A percentile compares a stretch with the other conserved stretches of the same genome.
phyloP scores from a whole-genome alignment of 2,888 invertebrate species.

The Xanthorhoe spadicearia region DNA sequence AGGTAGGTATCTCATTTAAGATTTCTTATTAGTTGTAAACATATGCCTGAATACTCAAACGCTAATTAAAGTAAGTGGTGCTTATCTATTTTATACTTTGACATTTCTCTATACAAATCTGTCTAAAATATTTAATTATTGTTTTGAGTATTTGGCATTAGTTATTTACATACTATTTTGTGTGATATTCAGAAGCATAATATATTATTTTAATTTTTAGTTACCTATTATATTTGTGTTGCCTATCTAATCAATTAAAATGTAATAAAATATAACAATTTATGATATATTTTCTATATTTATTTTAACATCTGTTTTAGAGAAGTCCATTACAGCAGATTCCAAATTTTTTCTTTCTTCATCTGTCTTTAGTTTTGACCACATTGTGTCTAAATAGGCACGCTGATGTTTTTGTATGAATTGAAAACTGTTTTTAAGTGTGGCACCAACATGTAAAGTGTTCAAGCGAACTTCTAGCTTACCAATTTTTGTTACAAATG shows the following conservation, averaged over 20 bases:
- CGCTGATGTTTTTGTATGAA: constrained; percentile 89
- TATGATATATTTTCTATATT: constrained; percentile 73
- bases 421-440: constrained; percentile 91
- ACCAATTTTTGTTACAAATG: constrained; percentile 88
- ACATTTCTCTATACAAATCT: too few relatives aligned
- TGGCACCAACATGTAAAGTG: constrained; percentile 90
- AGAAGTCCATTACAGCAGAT: constrained; percentile 76
- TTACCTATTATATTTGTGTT: not conserved
- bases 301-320: constrained; percentile 75
- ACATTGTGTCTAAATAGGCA: constrained; percentile 86
- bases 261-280: constrained; percentile 22
- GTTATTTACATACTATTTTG: not conserved
- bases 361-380: constrained; percentile 86
- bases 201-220: constrained; percentile 5
- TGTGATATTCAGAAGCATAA: constrained; percentile 13
- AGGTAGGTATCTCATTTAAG: too few relatives aligned
- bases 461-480: constrained; percentile 85
- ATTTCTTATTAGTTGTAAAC: too few relatives aligned
- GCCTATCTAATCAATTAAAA: not conserved
- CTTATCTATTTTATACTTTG: too few relatives aligned
- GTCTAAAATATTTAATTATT: too few relatives aligned
- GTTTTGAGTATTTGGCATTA: too few relatives aligned
- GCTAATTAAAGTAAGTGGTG: too few relatives aligned
- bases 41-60: too few relatives aligned
- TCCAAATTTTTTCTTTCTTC: constrained; percentile 85